These are phyloP conservation scores for Lacerta viridis DNA, from an alignment of 2,797 vertebrate species.

Conservation along the genomic window DNA sequence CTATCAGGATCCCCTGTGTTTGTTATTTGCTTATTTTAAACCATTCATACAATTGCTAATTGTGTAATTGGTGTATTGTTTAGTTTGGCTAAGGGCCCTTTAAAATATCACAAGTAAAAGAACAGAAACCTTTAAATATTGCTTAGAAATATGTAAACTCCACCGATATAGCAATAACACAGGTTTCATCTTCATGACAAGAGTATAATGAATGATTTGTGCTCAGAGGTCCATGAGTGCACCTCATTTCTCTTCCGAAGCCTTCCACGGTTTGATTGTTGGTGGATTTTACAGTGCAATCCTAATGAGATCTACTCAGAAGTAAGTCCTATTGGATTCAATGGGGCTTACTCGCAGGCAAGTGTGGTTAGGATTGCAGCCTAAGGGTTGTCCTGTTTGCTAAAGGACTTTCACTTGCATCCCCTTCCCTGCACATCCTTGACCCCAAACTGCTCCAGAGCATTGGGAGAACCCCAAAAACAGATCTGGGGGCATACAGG, in stretches of 20 bases:
- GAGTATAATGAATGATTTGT: neutral
- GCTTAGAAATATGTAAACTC: neutral
- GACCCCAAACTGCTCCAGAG: too few relatives aligned
- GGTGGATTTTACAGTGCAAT: too few relatives aligned
- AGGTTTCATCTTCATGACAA: neutral
- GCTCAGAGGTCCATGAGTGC: neutral
- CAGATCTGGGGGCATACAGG: too few relatives aligned
- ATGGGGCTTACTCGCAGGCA: too few relatives aligned
- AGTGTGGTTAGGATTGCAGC: too few relatives aligned
- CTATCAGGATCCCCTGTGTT: neutral
- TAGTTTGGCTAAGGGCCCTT: neutral
- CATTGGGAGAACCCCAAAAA: too few relatives aligned
- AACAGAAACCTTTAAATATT: neutral
- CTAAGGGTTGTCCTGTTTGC: too few relatives aligned
- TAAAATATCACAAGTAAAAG: conserved; percentile 1
- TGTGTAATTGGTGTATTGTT: neutral
- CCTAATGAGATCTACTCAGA: too few relatives aligned
- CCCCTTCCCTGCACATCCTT: too few relatives aligned
- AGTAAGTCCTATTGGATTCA: too few relatives aligned
- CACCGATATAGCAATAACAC: neutral
- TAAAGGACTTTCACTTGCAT: too few relatives aligned
- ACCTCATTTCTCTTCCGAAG: neutral
- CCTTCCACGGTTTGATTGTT: neutral
- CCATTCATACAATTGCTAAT: neutral
- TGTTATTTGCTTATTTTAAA: neutral